These are phyloP conservation scores for Nemurella pictetii DNA, from an alignment of 2,888 invertebrate genomes.

Conservation along the genomic window DNA sequence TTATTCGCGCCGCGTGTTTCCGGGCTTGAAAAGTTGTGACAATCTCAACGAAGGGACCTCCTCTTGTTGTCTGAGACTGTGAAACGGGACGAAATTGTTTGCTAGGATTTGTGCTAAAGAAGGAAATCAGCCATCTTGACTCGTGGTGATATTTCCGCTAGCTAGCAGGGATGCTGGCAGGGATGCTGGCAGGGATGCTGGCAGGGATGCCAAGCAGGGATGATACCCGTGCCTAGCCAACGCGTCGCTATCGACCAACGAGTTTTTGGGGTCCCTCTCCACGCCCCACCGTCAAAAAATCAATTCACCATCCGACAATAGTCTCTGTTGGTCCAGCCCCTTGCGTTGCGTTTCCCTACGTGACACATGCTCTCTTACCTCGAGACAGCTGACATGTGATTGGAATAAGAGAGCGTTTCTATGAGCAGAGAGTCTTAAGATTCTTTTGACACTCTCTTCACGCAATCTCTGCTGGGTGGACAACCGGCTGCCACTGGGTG, in stretches of 20 bases:
- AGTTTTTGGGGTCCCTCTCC: not conserved
- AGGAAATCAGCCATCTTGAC: not conserved
- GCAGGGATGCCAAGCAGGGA: not conserved
- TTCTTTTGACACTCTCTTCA: not conserved
- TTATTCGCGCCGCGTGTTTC: not conserved
- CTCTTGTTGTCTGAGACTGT: not conserved
- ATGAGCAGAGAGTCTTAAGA: not conserved
- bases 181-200: no score
- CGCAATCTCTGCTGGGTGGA: not conserved
- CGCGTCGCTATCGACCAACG: constrained; percentile 6
- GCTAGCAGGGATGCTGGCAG: no score
- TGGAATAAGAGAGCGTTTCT: not conserved
- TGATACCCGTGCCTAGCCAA: not conserved
- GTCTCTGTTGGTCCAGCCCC: constrained; percentile 10
- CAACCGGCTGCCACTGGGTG: no score
- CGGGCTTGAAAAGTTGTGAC: not conserved
- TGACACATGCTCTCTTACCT: not conserved
- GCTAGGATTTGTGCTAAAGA: not conserved
- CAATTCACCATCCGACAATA: constrained; percentile 5
- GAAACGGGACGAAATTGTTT: not conserved
- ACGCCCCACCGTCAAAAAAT: constrained; percentile 23
- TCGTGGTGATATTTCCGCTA: not conserved
- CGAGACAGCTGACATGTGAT: no score
- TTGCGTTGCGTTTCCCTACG: not conserved
- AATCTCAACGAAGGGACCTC: not conserved